A percentile compares a stretch with the other conserved stretches of the same genome.
Evolutionary conservation across 2,888 invertebrate species (phyloP).

Genomic region (Ethmia dodecea): DNA sequence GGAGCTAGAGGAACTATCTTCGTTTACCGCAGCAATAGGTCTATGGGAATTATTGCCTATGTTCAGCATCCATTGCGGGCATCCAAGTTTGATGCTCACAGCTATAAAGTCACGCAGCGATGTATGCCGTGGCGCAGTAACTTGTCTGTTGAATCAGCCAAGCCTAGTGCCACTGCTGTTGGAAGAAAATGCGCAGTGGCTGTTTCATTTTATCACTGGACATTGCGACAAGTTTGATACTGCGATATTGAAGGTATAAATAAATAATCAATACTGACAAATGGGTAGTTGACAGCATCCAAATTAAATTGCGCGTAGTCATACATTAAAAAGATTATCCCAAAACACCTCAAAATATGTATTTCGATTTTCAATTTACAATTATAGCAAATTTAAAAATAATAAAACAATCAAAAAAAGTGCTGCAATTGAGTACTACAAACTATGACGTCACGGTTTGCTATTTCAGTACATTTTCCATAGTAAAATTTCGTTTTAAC

Average conservation of each 20-base stretch:
- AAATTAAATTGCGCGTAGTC: too few relatives aligned
- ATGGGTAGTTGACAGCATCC: too few relatives aligned
- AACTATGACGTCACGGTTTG: too few relatives aligned
- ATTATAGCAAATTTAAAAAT: too few relatives aligned
- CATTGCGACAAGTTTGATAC: conserved; percentile 72
- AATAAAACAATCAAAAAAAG: too few relatives aligned
- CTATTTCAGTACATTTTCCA: too few relatives aligned
- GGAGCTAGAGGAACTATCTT: conserved; percentile 50
- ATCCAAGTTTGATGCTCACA: conserved; percentile 44
- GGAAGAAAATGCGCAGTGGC: conserved; percentile 65
- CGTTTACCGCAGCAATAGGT: conserved; percentile 53
- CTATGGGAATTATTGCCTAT: conserved; percentile 66
- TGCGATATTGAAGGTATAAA: conserved; percentile 76
- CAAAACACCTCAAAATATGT: too few relatives aligned
- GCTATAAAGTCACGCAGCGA: conserved; percentile 42
- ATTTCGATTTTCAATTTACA: too few relatives aligned
- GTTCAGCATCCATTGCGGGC: conserved; percentile 56
- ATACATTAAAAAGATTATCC: too few relatives aligned
- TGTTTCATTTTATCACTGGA: conserved; percentile 69
- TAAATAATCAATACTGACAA: too few relatives aligned
- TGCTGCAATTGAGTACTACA: too few relatives aligned
- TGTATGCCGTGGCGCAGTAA: conserved; percentile 56
- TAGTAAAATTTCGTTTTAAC: too few relatives aligned
- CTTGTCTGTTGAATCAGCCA: conserved; percentile 41
- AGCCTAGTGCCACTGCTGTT: conserved; percentile 53